Percentiles rank a stretch among this genome's conserved stretches.
These are phyloP conservation scores for Coptodon rendalli DNA, from an alignment of 2,113 vertebrate genomes.

Conservation along the genomic window DNA sequence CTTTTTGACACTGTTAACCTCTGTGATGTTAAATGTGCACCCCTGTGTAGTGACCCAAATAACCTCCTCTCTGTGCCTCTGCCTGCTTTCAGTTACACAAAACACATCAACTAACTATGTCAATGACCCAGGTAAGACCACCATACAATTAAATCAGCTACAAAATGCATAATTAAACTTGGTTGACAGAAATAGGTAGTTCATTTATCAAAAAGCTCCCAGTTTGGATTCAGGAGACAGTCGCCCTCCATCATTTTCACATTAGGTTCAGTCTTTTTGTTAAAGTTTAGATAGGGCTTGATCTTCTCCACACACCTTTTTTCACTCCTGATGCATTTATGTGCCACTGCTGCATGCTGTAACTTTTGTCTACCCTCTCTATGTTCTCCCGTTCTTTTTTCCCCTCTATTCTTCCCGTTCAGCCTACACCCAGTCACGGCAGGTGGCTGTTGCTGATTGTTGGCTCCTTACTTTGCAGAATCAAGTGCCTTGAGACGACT, in stretches of 20 bases:
- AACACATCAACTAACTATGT: slow-evolving; percentile 3
- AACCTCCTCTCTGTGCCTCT: slow-evolving; percentile 31
- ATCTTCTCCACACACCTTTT: background rate
- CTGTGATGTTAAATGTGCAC: slow-evolving; percentile 10
- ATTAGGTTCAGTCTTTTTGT: background rate
- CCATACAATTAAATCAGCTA: background rate
- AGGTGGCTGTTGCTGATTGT: background rate
- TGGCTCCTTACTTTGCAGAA: background rate
- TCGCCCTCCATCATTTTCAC: background rate
- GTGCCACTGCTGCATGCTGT: background rate
- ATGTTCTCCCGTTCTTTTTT: accelerated
- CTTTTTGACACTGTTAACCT: background rate
- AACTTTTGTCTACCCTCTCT: background rate
- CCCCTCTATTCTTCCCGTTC: background rate
- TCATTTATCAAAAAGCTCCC: background rate
- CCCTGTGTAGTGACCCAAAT: slow-evolving; percentile 38
- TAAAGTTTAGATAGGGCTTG: background rate
- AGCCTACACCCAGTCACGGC: background rate
- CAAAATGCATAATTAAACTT: background rate
- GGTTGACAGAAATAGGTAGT: background rate
- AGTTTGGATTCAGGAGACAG: background rate
- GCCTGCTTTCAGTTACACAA: slow-evolving; percentile 47
- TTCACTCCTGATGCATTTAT: background rate
- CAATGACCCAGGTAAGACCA: slow-evolving; percentile 49
- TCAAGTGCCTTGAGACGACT: background rate